Conservation (phyloP, 2,113 vertebrate genomes). For the Opisthocomus hoazin region DNA sequence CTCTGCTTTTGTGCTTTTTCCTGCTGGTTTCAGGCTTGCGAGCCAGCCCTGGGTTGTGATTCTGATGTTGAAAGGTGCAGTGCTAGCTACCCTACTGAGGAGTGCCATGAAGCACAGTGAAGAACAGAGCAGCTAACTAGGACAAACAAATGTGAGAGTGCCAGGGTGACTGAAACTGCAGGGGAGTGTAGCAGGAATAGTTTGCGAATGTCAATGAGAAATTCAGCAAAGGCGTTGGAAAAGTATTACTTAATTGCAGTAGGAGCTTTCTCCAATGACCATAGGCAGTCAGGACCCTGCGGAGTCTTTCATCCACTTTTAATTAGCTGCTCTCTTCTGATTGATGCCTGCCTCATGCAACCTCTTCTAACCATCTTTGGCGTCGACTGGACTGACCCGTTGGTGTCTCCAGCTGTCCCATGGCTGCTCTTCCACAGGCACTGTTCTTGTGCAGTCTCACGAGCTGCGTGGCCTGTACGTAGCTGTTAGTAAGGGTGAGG, state of each 20-base stretch:
- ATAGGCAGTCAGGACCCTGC: background rate
- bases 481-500: background rate
- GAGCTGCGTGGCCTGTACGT: background rate
- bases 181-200: background rate
- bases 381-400: background rate
- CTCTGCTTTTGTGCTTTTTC: background rate
- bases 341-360: background rate
- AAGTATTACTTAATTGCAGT: background rate
- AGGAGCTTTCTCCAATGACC: background rate
- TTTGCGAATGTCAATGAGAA: background rate
- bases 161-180: background rate
- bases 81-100: background rate
- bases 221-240: background rate
- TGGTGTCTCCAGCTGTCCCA: background rate
- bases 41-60: background rate
- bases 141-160: background rate
- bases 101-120: background rate
- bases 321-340: background rate
- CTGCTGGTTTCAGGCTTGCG: background rate
- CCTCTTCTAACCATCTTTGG: background rate
- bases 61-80: background rate
- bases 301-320: background rate
- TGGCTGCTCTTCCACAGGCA: background rate
- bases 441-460: accelerated
- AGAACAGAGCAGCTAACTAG: background rate